Evolutionary conservation across 92 coral and sea anemone species (phyloP).

Genomic region (Umimayanthus kanabou): DNA sequence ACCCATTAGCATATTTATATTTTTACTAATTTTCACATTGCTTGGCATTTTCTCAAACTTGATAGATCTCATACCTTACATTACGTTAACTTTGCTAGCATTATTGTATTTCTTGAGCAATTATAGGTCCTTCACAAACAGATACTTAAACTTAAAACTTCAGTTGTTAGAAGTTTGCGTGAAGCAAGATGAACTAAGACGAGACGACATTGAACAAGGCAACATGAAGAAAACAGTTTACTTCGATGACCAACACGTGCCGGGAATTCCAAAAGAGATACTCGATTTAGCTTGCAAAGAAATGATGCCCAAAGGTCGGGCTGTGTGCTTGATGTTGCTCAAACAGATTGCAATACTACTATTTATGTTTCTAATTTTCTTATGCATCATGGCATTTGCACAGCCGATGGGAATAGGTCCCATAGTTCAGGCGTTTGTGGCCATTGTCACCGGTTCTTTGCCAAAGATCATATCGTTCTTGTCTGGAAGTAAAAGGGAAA

Average conservation of each 20-base stretch:
- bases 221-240: no score
- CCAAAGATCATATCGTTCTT: slow-evolving; percentile 27
- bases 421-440: not conserved
- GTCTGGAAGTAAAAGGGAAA: not conserved
- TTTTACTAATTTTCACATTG: not conserved
- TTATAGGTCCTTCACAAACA: slow-evolving; percentile 36
- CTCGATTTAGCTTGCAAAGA: slow-evolving; percentile 32
- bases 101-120: slow-evolving; percentile 28
- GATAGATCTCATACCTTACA: not conserved
- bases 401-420: slow-evolving; percentile 17
- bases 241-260: not conserved
- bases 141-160: slow-evolving; percentile 36
- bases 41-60: not conserved
- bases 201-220: not conserved
- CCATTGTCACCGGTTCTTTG: slow-evolving; percentile 24
- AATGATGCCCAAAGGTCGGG: slow-evolving; percentile 27
- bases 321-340: slow-evolving; percentile 12
- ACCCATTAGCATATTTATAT: no score
- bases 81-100: slow-evolving; percentile 1
- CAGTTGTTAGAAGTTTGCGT: slow-evolving; percentile 13
- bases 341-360: not conserved
- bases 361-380: slow-evolving; percentile 29
- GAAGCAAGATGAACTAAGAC: not conserved
- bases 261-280: slow-evolving; percentile 33
- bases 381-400: not conserved